phyloP scores from a whole-genome alignment of 2,888 invertebrate genomes.

The Sabatieria punctata region DNA sequence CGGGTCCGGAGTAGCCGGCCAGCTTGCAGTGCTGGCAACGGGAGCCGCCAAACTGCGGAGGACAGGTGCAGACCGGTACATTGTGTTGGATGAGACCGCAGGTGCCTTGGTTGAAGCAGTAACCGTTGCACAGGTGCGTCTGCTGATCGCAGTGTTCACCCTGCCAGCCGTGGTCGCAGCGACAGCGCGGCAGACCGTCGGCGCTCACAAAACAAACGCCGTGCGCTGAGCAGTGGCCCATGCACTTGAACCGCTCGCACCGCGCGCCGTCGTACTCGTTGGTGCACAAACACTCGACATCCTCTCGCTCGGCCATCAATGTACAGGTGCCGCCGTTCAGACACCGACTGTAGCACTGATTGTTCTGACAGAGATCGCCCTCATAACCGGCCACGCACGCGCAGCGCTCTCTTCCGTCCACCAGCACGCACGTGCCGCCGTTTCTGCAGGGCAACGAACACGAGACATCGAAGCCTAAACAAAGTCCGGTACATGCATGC shows the following conservation, averaged over 20 bases:
- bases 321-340: constrained; percentile 45
- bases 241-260: constrained; percentile 36
- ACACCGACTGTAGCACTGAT: constrained; percentile 46
- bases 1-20: too few species aligned
- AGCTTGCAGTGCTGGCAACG: constrained; percentile 19
- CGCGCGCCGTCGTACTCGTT: constrained; percentile 47
- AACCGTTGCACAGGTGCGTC: constrained; percentile 40
- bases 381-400: constrained; percentile 51
- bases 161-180: constrained; percentile 47
- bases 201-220: constrained; percentile 33
- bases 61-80: constrained; percentile 16
- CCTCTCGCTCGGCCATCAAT: constrained; percentile 18
- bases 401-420: constrained; percentile 39
- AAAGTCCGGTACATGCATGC: too few species aligned
- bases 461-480: not conserved
- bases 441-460: constrained; percentile 32
- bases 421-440: constrained; percentile 44
- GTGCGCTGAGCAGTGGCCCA: constrained; percentile 47
- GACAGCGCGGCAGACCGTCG: constrained; percentile 10
- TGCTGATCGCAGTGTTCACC: constrained; percentile 49
- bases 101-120: constrained; percentile 42
- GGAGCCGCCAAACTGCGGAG: constrained; percentile 11
- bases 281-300: constrained; percentile 37
- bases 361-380: constrained; percentile 50
- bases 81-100: constrained; percentile 40